A percentile compares a stretch with the other conserved stretches of the same genome.
Conservation (phyloP, 2,113 vertebrate species). For the Grus americana region DNA sequence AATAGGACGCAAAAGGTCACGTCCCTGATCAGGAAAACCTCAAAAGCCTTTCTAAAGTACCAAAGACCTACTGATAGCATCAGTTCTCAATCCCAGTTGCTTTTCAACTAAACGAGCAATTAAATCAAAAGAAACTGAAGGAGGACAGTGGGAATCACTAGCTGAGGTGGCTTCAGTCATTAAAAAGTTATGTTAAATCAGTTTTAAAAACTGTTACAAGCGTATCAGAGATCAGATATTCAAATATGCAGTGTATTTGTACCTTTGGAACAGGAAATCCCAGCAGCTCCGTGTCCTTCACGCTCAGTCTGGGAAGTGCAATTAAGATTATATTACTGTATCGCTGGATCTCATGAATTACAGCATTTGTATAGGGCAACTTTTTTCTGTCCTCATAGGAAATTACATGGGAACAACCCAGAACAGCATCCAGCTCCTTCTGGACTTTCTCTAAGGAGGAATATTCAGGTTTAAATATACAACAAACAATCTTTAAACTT, state of each 20-base stretch:
- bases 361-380: slow-evolving; percentile 51
- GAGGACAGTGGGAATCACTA: neutral
- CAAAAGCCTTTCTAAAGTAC: neutral
- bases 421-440: slow-evolving; percentile 55
- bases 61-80: neutral
- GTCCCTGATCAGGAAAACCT: neutral
- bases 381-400: slow-evolving; percentile 22
- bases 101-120: neutral
- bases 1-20: neutral
- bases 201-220: neutral
- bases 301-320: neutral
- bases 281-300: slow-evolving; percentile 17
- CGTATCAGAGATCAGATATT: neutral
- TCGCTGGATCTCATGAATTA: slow-evolving; percentile 50
- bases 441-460: slow-evolving; percentile 51
- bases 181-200: neutral
- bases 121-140: neutral
- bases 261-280: slow-evolving; percentile 53
- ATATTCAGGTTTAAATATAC: neutral
- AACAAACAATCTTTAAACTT: neutral
- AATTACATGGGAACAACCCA: neutral
- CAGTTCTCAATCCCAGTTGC: neutral
- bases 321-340: slow-evolving; percentile 9
- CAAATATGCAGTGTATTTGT: neutral
- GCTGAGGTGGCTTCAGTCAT: neutral